A percentile compares a stretch with the other conserved stretches of the same genome.
These are phyloP conservation scores for Helicoverpa assulta DNA, from an alignment of 2,888 invertebrate genomes.

Conservation along the genomic window DNA sequence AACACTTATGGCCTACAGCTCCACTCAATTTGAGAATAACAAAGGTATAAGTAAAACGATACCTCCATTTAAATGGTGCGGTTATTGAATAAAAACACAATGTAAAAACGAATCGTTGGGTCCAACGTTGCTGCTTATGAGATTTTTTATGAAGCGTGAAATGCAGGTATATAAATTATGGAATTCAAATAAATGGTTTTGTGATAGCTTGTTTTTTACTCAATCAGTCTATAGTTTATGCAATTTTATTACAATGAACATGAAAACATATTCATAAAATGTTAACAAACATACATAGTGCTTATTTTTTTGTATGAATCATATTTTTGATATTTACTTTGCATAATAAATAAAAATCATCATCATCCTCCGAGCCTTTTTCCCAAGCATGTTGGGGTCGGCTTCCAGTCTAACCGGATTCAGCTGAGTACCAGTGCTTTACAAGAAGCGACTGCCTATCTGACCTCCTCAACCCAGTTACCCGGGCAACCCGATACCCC, in stretches of 20 bases:
- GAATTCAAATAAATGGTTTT: conserved; percentile 61
- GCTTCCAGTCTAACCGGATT: too few relatives aligned
- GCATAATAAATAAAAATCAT: too few relatives aligned
- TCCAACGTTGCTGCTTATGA: conserved; percentile 76
- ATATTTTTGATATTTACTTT: conserved; percentile 11
- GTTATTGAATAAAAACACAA: conserved; percentile 84
- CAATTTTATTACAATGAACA: conserved; percentile 26
- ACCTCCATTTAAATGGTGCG: conserved; percentile 74
- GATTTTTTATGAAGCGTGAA: conserved; percentile 82
- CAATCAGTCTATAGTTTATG: conserved; percentile 36
- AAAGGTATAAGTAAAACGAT: conserved; percentile 79
- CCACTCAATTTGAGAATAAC: conserved; percentile 82
- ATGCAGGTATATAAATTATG: conserved; percentile 77
- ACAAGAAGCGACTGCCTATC: too few relatives aligned
- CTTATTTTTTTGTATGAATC: neutral
- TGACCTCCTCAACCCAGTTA: too few relatives aligned
- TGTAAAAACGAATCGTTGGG: conserved; percentile 71
- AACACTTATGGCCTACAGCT: conserved; percentile 51
- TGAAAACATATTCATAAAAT: conserved; percentile 16
- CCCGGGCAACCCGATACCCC: too few relatives aligned
- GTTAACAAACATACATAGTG: neutral
- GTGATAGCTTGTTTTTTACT: conserved; percentile 57
- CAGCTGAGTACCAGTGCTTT: too few relatives aligned
- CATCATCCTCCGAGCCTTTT: too few relatives aligned
- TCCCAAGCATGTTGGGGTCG: too few relatives aligned